These are phyloP conservation scores for Lagopus muta DNA, from an alignment of 2,113 vertebrate genomes.

Conservation along the genomic window DNA sequence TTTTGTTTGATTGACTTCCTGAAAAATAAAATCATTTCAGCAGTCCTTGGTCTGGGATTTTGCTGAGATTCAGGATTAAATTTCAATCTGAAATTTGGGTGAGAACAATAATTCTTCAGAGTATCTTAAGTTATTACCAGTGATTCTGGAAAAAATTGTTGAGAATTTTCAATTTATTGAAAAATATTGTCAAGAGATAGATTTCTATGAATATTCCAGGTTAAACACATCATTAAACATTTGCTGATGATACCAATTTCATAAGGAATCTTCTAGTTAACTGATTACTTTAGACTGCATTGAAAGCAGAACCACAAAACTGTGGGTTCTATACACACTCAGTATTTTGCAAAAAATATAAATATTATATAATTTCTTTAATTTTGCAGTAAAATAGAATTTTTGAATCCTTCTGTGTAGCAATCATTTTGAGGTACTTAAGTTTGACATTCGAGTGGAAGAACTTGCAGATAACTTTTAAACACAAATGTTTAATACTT, in stretches of 20 bases:
- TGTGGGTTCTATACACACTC: neutral
- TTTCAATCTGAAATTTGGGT: neutral
- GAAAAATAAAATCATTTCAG: neutral
- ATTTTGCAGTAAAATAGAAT: neutral
- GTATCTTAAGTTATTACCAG: neutral
- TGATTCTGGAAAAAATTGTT: neutral
- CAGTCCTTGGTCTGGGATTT: neutral
- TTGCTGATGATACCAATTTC: accelerated
- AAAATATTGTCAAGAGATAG: neutral
- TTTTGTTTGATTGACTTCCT: neutral
- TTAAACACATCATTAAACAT: neutral
- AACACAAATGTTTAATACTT: neutral
- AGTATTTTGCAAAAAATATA: neutral
- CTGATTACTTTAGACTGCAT: neutral
- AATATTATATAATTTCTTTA: neutral
- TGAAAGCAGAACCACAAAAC: neutral
- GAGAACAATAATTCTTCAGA: neutral
- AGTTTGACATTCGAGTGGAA: neutral
- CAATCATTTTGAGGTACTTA: neutral
- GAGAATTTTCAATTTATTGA: neutral
- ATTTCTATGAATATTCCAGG: neutral
- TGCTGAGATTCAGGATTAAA: neutral
- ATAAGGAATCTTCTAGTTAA: neutral
- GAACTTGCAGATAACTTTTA: neutral
- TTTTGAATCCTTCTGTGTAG: neutral